Evolutionary conservation across 2,113 vertebrate genomes (phyloP), one percentile per base, ranked within the genome.

Genomic region (Tragulus kanchil): DNA sequence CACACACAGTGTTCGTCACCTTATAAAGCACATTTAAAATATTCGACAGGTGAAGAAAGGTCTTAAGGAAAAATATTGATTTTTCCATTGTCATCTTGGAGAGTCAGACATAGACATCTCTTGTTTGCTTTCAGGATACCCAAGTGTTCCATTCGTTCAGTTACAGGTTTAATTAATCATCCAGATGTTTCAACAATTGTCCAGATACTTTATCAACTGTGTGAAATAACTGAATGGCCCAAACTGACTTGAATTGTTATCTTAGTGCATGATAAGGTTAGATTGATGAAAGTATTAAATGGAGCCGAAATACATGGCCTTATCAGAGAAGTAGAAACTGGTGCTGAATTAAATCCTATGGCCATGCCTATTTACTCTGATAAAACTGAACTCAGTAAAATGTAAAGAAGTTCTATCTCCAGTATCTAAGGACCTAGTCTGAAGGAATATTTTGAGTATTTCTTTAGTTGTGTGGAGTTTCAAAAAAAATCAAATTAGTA

Each of bases 161-260:
- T 91, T 8, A 88, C 10, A 79, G 54, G 85, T 86, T 83, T 88
- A 92, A 83, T 85, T 65, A 83, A 9, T 79, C 14, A 89, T 93
- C 81, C 50, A 94, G 64, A 86, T 92, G 23, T 86, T 89, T 93
- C 52, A 92, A 94, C 58, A 64, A 25, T 85, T 45, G 23, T 85
- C 71, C 85, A 94, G 28, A 92, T 85, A 21, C 69, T 81, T 85
- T 92, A 21, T 64, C 73, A 65, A 54, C 26, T 90, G n/a, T 52
- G 25, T 69, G 45, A 93, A 93, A 89, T 59, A 89, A 79, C 3
- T 77, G 25, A 85, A 91, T 83, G 42, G 2, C 52, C 6, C 21
- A 79, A 83, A 61, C 17, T 73, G 86, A 42, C 52, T 90, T 61
- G 21, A 69, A 26, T 65, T 59, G 1, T 83, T 78, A 75, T 42